Evolutionary conservation across 2,888 invertebrate species (phyloP), one percentile per base, ranked within the genome.

Genomic region (Leucozona laternaria): DNA sequence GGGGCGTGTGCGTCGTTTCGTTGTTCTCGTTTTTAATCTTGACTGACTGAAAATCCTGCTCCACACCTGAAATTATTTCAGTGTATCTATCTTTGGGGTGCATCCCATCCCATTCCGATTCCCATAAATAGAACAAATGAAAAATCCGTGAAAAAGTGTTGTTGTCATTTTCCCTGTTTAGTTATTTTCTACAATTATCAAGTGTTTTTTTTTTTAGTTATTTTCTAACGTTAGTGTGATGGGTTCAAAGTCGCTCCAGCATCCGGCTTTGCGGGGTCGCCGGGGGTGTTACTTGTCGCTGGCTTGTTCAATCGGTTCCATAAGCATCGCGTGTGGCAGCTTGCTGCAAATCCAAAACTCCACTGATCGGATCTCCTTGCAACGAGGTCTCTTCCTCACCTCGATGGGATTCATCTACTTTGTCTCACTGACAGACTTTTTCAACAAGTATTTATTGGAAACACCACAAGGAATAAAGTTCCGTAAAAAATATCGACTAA

Each of bases 331-430:
- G 45, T 92, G 92, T 79, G 92, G 92, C 79, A 92, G 92, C 81
- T 88, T 92, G 34, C 88, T 92, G 84, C 91, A 92, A 84, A 91
- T 92, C 73, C 91, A 91, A 28, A 92, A 92, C 60, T 90, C 90
- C 76, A 92, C 91, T 72, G 94, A 94, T 91, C 95, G 95, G 88
- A 94, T 96, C 78, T 94, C 95, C 8, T 90, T 94, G 66, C 93
- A 93, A 75, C 94, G 95, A 25, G 96, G 96, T 22, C 90, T 93
- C 4, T 93, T 94, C 88, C 93, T 96, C 7, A 95, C 95, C 5
- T 92, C 94, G 1, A 92, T 95, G 80, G 96, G 96, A 25, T 93
- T 95, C 89, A 93, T 95, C 70, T 96, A 95, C 91, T 96, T 96
- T 91, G 94, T 95, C 83, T 94, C 95, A 22, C 90, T 95, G 85